phyloP scores from a whole-genome alignment of 2,797 vertebrate genomes.

The Otus scops region DNA sequence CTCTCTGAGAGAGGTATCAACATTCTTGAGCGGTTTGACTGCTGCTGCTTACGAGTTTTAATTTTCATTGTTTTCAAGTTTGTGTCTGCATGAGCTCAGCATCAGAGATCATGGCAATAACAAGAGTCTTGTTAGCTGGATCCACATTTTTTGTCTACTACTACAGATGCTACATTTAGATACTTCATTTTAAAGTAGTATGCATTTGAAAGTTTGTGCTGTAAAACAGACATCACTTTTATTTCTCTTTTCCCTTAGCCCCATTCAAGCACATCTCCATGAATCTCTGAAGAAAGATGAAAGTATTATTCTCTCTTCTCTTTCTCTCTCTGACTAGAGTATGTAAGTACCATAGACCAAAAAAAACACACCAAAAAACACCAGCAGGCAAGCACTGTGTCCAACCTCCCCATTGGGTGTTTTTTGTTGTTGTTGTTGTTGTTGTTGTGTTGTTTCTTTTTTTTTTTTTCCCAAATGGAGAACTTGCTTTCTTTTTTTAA shows the following conservation, averaged over 20 bases:
- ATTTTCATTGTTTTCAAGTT: conserved; percentile 33
- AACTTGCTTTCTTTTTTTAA: not conserved
- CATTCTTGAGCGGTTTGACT: conserved; percentile 17
- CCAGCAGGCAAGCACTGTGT: not conserved
- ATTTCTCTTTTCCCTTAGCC: not conserved
- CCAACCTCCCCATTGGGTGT: not conserved
- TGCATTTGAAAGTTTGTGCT: not conserved
- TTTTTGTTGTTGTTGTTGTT: too few species aligned
- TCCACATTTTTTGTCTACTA: not conserved
- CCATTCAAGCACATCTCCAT: not conserved
- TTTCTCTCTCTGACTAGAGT: not conserved
- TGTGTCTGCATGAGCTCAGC: not conserved
- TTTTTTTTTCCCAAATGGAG: not conserved
- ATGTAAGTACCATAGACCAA: not conserved
- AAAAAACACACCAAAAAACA: not conserved
- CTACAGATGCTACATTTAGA: not conserved
- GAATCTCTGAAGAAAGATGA: not conserved
- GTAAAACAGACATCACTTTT: conserved; percentile 24
- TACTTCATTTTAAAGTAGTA: not conserved
- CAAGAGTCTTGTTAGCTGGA: not conserved
- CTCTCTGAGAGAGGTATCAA: conserved; percentile 50
- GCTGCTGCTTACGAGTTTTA: conserved; percentile 20
- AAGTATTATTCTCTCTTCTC: not conserved
- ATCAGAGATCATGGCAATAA: not conserved
- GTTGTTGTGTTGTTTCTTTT: not conserved